Percentiles rank a stretch among this genome's conserved stretches.
These are phyloP conservation scores for Urocolius indicus DNA, from an alignment of 2,113 vertebrate genomes.

Conservation along the genomic window DNA sequence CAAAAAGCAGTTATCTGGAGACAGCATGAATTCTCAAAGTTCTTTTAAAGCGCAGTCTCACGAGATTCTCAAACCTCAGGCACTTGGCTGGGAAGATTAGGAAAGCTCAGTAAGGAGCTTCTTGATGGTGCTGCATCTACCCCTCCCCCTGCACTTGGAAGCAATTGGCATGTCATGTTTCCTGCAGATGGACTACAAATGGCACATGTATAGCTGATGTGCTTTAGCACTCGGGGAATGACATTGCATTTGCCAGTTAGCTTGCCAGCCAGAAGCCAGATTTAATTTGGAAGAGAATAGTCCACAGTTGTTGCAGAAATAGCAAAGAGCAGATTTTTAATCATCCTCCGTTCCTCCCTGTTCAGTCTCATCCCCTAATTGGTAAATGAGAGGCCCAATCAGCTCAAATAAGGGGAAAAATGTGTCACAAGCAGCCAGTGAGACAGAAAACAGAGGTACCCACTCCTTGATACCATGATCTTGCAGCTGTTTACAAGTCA, in stretches of 20 bases:
- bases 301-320: slow-evolving; percentile 49
- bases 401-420: slow-evolving; percentile 44
- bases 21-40: neutral
- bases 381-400: slow-evolving; percentile 54
- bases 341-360: slow-evolving; percentile 36
- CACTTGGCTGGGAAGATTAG: neutral
- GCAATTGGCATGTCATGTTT: neutral
- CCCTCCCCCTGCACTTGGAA: neutral
- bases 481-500: slow-evolving; percentile 62
- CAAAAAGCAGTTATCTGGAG: neutral
- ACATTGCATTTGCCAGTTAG: slow-evolving; percentile 29
- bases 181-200: slow-evolving; percentile 56
- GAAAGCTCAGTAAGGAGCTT: neutral
- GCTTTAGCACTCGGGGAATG: neutral
- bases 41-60: neutral
- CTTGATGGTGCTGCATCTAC: neutral
- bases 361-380: slow-evolving; percentile 53
- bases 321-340: slow-evolving; percentile 61
- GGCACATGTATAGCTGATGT: slow-evolving; percentile 16
- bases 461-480: slow-evolving; percentile 48
- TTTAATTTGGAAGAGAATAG: slow-evolving; percentile 62
- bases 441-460: slow-evolving; percentile 63
- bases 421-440: slow-evolving; percentile 51
- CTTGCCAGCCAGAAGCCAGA: slow-evolving; percentile 41
- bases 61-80: neutral